Conservation (phyloP, 64 coral and sea anemone species). For the Actinia equina region DNA sequence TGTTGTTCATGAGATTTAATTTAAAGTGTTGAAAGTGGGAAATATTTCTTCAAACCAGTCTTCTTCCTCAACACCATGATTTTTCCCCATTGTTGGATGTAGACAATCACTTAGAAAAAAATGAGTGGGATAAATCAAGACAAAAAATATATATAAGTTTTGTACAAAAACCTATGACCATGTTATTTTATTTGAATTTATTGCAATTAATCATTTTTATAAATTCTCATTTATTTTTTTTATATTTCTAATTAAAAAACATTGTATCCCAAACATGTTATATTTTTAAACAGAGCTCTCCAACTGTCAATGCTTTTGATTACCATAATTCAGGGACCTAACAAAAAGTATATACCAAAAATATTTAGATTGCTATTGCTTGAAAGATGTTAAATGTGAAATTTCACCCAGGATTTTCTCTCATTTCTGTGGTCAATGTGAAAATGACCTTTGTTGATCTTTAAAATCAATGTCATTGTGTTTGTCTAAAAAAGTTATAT, state of each 20-base stretch:
- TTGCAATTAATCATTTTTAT: background rate
- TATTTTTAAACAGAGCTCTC: background rate
- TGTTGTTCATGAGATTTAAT: too few relatives aligned
- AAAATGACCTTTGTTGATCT: constrained; percentile 7
- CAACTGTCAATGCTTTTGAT: background rate
- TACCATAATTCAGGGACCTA: background rate
- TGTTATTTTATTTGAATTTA: background rate
- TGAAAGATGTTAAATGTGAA: background rate
- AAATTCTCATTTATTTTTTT: background rate
- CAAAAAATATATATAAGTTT: background rate
- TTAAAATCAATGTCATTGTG: background rate
- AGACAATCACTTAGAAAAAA: background rate
- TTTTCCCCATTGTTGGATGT: background rate
- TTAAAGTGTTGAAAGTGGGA: too few relatives aligned
- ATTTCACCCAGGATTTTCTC: background rate
- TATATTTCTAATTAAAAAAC: background rate
- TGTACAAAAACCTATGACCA: background rate
- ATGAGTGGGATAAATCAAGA: background rate
- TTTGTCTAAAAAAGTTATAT: background rate
- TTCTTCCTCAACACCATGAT: background rate
- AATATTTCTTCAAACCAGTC: background rate
- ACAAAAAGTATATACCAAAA: background rate
- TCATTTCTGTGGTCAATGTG: background rate
- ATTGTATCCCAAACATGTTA: background rate
- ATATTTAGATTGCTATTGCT: background rate